These are phyloP conservation scores for Caenorhabditis briggsae DNA, from an alignment of 1,140 invertebrate species.

Conservation along the genomic window DNA sequence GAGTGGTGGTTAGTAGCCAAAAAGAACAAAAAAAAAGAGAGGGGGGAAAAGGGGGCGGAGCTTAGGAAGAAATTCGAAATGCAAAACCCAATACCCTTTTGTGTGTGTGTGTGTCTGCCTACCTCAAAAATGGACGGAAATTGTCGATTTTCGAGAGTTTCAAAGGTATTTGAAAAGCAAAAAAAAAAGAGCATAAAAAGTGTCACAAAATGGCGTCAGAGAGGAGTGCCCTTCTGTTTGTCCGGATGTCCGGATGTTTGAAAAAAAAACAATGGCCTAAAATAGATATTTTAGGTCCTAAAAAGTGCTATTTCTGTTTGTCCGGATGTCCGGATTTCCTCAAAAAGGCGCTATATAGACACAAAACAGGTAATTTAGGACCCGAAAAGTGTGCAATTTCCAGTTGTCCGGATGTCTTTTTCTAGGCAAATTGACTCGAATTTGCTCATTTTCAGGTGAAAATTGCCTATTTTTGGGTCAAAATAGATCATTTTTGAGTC, in stretches of 20 bases:
- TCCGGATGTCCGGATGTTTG: background rate
- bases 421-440: no score
- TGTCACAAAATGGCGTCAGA: no score
- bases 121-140: background rate
- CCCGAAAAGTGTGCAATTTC: no score
- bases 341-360: no score
- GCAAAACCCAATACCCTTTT: slow-evolving; percentile 43
- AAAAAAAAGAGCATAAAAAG: no score
- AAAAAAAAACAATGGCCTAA: no score
- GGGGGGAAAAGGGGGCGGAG: background rate
- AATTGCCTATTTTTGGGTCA: background rate
- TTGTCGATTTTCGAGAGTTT: background rate
- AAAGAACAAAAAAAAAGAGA: background rate
- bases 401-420: no score
- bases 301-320: background rate
- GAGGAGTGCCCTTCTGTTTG: background rate
- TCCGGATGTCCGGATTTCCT: slow-evolving; percentile 2
- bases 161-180: background rate
- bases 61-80: slow-evolving; percentile 31
- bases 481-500: no score
- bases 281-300: no score
- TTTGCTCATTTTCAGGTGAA: no score
- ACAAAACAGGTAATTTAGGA: no score
- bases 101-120: background rate
- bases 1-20: no score